Base-by-base conservation (phyloP, 53 echinoderm and acorn worm species). In the Henricia sp. region DNA sequence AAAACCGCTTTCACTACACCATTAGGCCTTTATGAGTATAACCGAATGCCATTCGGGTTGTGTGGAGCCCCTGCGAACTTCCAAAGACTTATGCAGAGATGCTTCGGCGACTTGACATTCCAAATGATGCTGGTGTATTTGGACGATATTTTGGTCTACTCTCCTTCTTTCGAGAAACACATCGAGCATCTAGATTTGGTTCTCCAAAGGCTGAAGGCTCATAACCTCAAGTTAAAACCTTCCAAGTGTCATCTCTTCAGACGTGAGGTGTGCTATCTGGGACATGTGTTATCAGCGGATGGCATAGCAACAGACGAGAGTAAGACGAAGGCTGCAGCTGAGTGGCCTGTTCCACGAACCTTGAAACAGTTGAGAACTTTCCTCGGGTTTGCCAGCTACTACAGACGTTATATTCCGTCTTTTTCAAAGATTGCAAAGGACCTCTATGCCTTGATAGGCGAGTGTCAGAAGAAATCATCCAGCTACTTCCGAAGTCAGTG, bases 381-480 rank as follows among this genome's bases (percentile, higher is more conserved):
- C 23, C 37, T 67, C 19, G 17, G 67, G 3, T 67, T 67, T 67
- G 67, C 67, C 67, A 67, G 67, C 10, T 67, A 67, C 67, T 67
- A 67, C 20, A 1, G 67, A 3, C 36, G 67, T n/a, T 67, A 67
- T 37, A 12, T 67, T 5, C 37, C 67, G 24, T 35, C 36, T 3
- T 67, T 67, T 36, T 35, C 67, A 1, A 67, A 38, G 37, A 67
- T 67, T 39, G 39, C 67, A 19, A 21, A 39, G 24, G 67, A 67
- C 3, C 39, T 67, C 19, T 37, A 67, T 37, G 67, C 67, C 38
- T 8, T 67, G 38, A 17, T 67, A 2, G 67, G 67, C 4, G 38
- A 67, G 40, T 67, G 67, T 67, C 67, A 29, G 17, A 67, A 67
- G 39, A 67, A 36, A 16, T 39, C 67, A 37, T 16, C 67, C 2